Evolutionary conservation across 2,888 invertebrate species (phyloP).

Genomic region (Ectropis crepuscularia): DNA sequence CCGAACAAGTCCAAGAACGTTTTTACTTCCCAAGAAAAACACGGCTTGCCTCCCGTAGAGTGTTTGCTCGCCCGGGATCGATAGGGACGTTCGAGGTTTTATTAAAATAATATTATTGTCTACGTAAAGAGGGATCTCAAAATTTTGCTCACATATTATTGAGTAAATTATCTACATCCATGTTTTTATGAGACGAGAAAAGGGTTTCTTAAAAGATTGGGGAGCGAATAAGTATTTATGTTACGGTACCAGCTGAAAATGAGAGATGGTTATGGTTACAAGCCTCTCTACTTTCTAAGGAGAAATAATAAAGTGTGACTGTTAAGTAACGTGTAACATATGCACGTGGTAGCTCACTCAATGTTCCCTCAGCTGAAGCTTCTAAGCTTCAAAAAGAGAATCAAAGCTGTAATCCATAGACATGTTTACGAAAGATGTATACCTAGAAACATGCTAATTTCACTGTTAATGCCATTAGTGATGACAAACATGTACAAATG

Average conservation of each 20-base stretch:
- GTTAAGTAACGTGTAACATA: too few relatives aligned
- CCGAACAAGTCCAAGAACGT: conserved; percentile 12
- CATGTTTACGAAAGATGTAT: too few relatives aligned
- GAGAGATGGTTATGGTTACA: neutral
- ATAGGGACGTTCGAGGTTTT: conserved; percentile 23
- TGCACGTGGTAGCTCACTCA: too few relatives aligned
- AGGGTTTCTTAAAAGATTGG: conserved; percentile 22
- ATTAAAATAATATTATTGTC: conserved; percentile 36
- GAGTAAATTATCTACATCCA: conserved; percentile 35
- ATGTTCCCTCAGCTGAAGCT: too few relatives aligned
- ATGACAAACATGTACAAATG: too few relatives aligned
- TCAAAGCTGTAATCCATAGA: too few relatives aligned
- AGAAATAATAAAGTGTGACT: too few relatives aligned
- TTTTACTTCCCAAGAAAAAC: conserved; percentile 26
- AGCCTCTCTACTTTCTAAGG: too few relatives aligned
- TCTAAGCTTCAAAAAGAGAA: too few relatives aligned
- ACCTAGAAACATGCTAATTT: too few relatives aligned
- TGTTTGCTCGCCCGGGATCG: conserved; percentile 25
- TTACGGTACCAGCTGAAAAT: conserved; percentile 17
- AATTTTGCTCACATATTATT: conserved; percentile 35
- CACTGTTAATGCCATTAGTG: too few relatives aligned
- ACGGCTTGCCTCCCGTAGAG: conserved; percentile 19
- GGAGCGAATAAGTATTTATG: conserved; percentile 14
- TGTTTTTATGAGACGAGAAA: conserved; percentile 30
- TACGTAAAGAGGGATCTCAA: conserved; percentile 25